Conservation (phyloP, 2,113 vertebrate species). For the Bubo scandiacus region DNA sequence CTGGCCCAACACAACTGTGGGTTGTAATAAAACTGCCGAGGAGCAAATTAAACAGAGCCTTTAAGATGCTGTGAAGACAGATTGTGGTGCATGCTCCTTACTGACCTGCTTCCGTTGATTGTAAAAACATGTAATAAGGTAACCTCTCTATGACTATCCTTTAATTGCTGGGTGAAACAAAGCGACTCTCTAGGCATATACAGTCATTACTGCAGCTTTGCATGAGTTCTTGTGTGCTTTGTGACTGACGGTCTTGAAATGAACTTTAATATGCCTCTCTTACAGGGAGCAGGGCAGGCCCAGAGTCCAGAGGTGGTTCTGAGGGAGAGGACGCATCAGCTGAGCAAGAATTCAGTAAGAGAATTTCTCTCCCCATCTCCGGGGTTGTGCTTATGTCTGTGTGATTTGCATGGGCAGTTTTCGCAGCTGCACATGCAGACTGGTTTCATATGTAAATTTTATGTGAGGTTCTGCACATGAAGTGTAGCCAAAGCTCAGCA, state of each 20-base stretch:
- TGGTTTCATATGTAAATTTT: neutral
- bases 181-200: neutral
- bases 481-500: neutral
- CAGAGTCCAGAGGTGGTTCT: constrained; percentile 43
- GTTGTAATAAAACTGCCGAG: neutral
- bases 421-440: neutral
- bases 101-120: neutral
- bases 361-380: neutral
- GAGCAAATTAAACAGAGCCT: neutral
- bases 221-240: neutral
- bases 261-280: neutral
- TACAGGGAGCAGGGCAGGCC: constrained; percentile 49
- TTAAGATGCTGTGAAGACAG: neutral
- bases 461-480: neutral
- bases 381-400: neutral
- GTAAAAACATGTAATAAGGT: neutral
- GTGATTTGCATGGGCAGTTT: neutral
- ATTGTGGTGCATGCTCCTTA: neutral
- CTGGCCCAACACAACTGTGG: neutral
- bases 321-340: constrained; percentile 19
- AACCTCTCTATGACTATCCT: neutral
- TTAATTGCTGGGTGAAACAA: neutral
- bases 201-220: neutral
- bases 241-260: neutral
- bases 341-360: constrained; percentile 64